These are phyloP conservation scores for Zaprionus ghesquierei DNA, from an alignment of 1,140 invertebrate species.

Conservation along the genomic window DNA sequence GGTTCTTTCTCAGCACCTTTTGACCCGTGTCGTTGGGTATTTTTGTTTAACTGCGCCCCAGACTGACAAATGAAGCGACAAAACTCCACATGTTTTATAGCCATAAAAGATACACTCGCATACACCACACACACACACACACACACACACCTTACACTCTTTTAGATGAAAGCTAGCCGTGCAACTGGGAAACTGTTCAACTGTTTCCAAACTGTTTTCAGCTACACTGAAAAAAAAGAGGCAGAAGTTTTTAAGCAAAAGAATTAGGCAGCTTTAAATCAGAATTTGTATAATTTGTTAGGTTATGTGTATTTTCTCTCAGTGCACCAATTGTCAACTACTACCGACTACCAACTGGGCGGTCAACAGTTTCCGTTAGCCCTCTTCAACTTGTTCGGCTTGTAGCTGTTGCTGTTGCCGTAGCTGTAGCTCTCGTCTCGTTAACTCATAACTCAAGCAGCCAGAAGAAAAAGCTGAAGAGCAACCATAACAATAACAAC, in stretches of 20 bases:
- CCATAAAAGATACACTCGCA: conserved; percentile 17
- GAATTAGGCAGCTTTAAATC: background rate
- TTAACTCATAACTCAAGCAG: conserved; percentile 30
- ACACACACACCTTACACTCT: conserved; percentile 6
- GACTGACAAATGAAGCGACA: conserved; percentile 30
- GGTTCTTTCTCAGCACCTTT: conserved; percentile 74
- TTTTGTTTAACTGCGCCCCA: conserved; percentile 63
- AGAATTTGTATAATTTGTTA: background rate
- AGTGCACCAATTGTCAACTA: conserved; percentile 21
- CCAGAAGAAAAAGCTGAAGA: background rate
- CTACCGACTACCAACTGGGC: conserved; percentile 14
- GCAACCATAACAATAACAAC: background rate
- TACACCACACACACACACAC: conserved; percentile 4
- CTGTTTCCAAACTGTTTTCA: conserved; percentile 22
- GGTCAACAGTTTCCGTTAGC: conserved; percentile 51
- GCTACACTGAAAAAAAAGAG: background rate
- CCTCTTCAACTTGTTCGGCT: conserved; percentile 39
- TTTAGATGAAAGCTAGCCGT: conserved; percentile 53
- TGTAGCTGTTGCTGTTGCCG: conserved; percentile 2
- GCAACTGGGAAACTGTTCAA: conserved; percentile 41
- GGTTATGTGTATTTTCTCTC: background rate
- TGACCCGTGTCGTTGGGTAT: conserved; percentile 57
- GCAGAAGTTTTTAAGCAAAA: background rate
- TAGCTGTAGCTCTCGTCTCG: conserved; percentile 34
- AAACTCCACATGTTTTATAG: conserved; percentile 49